These are phyloP conservation scores for Bibio marci DNA, from an alignment of 2,888 invertebrate genomes.

Conservation along the genomic window DNA sequence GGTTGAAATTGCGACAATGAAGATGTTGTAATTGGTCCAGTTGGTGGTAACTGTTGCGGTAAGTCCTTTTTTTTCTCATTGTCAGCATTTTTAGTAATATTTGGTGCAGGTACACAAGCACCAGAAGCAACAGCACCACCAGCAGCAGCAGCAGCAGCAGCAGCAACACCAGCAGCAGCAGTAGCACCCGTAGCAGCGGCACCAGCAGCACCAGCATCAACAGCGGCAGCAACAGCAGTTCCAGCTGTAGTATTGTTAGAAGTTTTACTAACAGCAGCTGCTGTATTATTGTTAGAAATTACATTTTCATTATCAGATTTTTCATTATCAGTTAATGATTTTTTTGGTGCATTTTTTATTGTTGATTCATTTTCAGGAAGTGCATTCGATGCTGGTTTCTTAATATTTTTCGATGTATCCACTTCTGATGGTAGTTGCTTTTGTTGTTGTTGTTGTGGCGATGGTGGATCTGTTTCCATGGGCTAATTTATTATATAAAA, in stretches of 20 bases:
- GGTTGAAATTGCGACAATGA: not conserved
- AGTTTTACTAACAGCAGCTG: conserved; percentile 4
- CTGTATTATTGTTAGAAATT: not conserved
- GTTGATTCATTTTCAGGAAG: conserved; percentile 1
- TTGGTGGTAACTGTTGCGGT: too few relatives aligned
- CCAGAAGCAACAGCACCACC: not conserved
- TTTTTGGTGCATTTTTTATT: too few relatives aligned
- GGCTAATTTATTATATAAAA: conserved; percentile 6
- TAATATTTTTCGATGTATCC: not conserved
- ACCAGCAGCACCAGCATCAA: not conserved
- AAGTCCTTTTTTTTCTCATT: too few relatives aligned
- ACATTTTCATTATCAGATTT: not conserved
- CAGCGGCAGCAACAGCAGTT: not conserved
- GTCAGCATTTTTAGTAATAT: not conserved
- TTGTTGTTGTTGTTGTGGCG: not conserved
- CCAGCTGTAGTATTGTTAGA: not conserved
- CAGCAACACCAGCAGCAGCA: too few relatives aligned
- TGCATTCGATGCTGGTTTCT: not conserved
- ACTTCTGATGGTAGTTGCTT: not conserved
- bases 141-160: not conserved
- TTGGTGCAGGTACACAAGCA: not conserved
- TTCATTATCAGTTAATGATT: not conserved
- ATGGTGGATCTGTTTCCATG: conserved; percentile 9
- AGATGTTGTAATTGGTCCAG: not conserved
- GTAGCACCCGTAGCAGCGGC: not conserved